Base-by-base conservation (phyloP, 2,888 invertebrate species). In the Palloptera scutellata region DNA sequence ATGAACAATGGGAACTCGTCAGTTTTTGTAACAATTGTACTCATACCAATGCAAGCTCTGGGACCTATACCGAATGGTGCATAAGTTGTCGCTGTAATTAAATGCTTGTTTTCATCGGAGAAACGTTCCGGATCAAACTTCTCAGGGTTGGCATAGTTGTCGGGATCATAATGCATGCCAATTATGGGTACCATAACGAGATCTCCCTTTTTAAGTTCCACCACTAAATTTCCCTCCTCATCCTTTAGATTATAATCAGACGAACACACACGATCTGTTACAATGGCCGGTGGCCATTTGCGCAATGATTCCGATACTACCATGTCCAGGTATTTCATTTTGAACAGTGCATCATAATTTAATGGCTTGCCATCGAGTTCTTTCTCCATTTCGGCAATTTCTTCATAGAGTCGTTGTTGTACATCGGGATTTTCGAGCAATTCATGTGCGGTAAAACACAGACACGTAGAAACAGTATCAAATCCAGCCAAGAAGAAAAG, bases 251-350 rank as follows among this genome's bases (percentile, higher is more conserved):
- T 71, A 15, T 78, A 81, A 70, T 86, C 86, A 70, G 85, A 86
- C 1, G 78, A 77, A 70, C 89, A 89, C 1, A 82, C 19, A 8
- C 89, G 84, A 73, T 89, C 88, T 3, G 84, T 73, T 0, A 75
- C 77, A 0, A 82, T 45, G 0, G 75, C 84, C 0, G 87, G 85
- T 0, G 88, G 86, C 88, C 88, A 89, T 62, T 80, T 78, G 10
- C 88, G 79, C 5, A 88, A 78, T 0, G 83, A 67, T 74, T 88
- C 88, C 78, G 88, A 87, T 0, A 89, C 76, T 13, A 83, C 78
- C 83, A 83, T 81, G 69, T 90, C 90, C 83, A 90, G 75, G 71
- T 90, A 90, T 51, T 85, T 85, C 88, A 90, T 87, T 17, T 82
- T 84, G 69, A 87, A 85, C 0, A 90, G 79, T 0, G 84, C 82